Percentiles rank a stretch among this genome's conserved stretches.
Conservation (phyloP, 2,888 invertebrate species). For the Drosophila meridionalis region DNA sequence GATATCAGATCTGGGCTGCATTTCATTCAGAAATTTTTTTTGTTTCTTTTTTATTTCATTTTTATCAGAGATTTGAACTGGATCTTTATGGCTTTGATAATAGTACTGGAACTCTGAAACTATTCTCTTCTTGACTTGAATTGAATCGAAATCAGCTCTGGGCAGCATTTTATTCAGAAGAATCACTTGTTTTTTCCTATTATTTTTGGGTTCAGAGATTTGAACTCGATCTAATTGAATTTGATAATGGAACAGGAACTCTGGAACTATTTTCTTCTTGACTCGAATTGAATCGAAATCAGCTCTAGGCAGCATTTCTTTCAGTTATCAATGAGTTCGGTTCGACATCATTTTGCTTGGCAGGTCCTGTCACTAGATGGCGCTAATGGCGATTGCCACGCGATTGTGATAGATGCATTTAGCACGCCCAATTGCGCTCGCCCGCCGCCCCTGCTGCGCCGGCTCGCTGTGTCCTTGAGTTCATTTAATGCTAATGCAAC, state of each 20-base stretch:
- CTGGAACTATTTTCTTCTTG: not conserved
- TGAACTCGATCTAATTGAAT: too few relatives aligned
- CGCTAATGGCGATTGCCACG: conserved; percentile 42
- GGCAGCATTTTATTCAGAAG: too few relatives aligned
- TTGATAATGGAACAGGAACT: too few relatives aligned
- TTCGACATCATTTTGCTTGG: too few relatives aligned
- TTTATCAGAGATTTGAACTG: too few relatives aligned
- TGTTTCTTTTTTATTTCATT: too few relatives aligned
- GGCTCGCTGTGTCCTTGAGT: conserved; percentile 38
- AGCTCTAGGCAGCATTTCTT: not conserved
- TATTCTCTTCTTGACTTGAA: not conserved
- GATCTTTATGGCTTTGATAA: too few relatives aligned
- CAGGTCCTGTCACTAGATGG: conserved; percentile 28
- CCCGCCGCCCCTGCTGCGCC: conserved; percentile 1
- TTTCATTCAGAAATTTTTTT: too few relatives aligned
- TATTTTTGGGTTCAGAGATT: too few relatives aligned
- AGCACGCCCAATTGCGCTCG: conserved; percentile 20
- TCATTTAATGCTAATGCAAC: conserved; percentile 59
- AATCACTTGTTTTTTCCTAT: too few relatives aligned
- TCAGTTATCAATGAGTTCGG: not conserved
- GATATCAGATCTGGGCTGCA: too few relatives aligned
- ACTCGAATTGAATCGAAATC: not conserved
- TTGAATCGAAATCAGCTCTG: not conserved
- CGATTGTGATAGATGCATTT: conserved; percentile 22
- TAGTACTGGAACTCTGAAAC: too few relatives aligned